Evolutionary conservation across 2,888 invertebrate species (phyloP), one percentile per base, ranked within the genome.

Genomic region (Loripinus fragilis): DNA sequence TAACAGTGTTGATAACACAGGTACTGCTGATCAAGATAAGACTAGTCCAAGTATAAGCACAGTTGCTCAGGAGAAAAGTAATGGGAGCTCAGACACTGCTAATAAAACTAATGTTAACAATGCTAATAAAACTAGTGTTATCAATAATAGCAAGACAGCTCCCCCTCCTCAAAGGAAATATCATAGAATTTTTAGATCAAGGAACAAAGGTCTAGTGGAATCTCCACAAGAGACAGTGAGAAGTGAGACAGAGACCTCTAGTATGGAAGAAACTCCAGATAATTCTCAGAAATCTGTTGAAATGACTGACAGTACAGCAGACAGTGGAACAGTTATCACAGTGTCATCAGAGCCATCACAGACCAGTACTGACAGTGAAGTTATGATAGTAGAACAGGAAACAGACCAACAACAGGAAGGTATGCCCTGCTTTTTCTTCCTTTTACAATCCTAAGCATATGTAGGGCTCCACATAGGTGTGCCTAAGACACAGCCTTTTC

Each of bases 111-210:
- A 45, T 79, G 0, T 79, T 74, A 66, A 65, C 52, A 25, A 65
- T 70, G 5, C 79, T 79, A 65, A 15, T 41, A 45, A 45, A 45
- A 12, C 8, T 17, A 45, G 20, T 79, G 0, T 79, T 74, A 66
- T 64, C 52, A 25, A 65, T 70, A 2, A 82, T 79, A 65, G 70
- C n/a, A 45, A 35, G 71, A 20, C 17, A 3, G 45, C 45, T 20
- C 17, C 45, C 20, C 45, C 45, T 20, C 23, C 80, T 7, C 80
- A 80, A 12, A 69, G 80, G 50, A 85, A 82, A 45, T 85, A 81
- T 68, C 82, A 85, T 68, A 81, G 80, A 30, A 85, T 87, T 55
- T 87, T 87, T 74, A 64, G 85, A 30, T 87, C 86, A 35, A 76
- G 86, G 66, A 87, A 87, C 65, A 85, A 85, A 71, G 81, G 78